Percentiles rank a stretch among this genome's conserved stretches.
Evolutionary conservation across 2,888 invertebrate species (phyloP).

Genomic region (Leptinotarsa tumamoca): DNA sequence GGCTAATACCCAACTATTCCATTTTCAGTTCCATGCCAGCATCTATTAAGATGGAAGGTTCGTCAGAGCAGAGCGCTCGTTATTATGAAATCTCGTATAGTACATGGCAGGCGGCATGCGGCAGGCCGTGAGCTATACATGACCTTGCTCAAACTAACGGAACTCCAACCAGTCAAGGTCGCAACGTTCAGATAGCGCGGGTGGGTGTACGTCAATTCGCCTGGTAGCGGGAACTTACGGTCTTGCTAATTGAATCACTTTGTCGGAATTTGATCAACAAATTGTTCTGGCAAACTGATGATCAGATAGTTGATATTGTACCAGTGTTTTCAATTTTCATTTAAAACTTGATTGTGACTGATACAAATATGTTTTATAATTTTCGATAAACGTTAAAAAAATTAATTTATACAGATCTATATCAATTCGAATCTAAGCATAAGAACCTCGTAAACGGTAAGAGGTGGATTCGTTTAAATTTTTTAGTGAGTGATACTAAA

Average conservation of each 20-base stretch:
- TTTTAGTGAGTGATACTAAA: no score
- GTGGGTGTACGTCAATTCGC: constrained; percentile 17
- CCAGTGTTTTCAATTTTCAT: background rate
- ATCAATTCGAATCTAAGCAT: no score
- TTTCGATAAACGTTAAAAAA: no score
- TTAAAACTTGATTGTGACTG: no score
- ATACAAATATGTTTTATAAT: no score
- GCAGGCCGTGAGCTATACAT: constrained; percentile 48
- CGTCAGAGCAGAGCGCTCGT: constrained; percentile 20
- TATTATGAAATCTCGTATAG: constrained; percentile 44
- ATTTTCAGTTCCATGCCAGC: constrained; percentile 25
- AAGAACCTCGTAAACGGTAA: no score
- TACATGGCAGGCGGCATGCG: constrained; percentile 26
- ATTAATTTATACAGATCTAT: no score
- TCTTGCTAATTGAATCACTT: background rate
- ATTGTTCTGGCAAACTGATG: background rate
- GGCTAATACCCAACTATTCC: constrained; percentile 17
- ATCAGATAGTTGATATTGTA: background rate
- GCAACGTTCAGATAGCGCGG: constrained; percentile 29
- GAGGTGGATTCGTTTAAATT: no score
- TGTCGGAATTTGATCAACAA: background rate
- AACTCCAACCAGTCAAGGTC: constrained; percentile 54
- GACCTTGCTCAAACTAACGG: constrained; percentile 57
- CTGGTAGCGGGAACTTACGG: background rate
- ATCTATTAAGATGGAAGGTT: constrained; percentile 25